These are phyloP conservation scores for Meriones psammophilus DNA, from an alignment of 2,797 vertebrate species.

Conservation along the genomic window DNA sequence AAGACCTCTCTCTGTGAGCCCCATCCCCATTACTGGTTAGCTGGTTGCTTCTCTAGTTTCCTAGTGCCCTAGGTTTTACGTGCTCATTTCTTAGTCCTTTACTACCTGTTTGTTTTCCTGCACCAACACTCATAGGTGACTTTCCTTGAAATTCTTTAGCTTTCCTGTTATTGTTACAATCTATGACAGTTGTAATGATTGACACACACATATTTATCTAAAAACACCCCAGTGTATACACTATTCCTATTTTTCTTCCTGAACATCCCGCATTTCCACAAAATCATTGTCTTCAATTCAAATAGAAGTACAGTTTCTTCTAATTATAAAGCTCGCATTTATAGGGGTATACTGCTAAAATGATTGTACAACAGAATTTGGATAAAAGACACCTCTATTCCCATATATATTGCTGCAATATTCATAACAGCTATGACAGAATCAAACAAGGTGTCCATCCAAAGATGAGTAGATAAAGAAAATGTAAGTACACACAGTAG, in stretches of 20 bases:
- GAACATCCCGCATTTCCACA: background rate
- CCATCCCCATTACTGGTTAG: background rate
- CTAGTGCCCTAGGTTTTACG: background rate
- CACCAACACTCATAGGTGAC: background rate
- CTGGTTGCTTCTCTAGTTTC: background rate
- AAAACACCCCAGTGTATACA: background rate
- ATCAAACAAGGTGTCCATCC: background rate
- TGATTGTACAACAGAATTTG: background rate
- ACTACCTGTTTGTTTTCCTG: background rate
- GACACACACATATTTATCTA: background rate
- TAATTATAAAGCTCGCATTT: background rate
- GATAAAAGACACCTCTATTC: background rate
- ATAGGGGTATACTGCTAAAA: background rate
- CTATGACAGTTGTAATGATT: background rate
- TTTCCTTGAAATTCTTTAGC: background rate
- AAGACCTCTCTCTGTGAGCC: slow-evolving; percentile 26
- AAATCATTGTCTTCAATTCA: background rate
- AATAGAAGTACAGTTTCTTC: background rate
- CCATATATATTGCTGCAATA: background rate
- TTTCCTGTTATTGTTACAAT: background rate
- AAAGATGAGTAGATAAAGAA: background rate
- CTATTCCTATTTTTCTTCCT: background rate
- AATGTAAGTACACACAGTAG: background rate
- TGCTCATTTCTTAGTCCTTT: background rate
- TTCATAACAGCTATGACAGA: background rate